These are phyloP conservation scores for Scytalopus superciliaris DNA, from an alignment of 2,113 vertebrate genomes.

Conservation along the genomic window DNA sequence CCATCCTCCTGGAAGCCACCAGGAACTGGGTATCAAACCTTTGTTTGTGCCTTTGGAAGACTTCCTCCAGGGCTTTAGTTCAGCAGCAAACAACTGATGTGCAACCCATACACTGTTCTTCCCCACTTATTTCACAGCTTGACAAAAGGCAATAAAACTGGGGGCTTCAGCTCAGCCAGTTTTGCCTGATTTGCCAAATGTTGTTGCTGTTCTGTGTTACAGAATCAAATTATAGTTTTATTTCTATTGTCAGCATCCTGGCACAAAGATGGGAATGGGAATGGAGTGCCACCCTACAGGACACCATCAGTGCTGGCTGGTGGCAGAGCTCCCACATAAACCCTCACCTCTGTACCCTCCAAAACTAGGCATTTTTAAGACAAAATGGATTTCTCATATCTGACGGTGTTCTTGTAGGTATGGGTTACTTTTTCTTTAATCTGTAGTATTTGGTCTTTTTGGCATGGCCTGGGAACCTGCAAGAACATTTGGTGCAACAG, in stretches of 20 bases:
- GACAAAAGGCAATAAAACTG: not conserved
- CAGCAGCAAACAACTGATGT: not conserved
- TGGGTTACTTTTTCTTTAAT: not conserved
- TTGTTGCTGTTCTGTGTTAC: not conserved
- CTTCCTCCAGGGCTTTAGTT: not conserved
- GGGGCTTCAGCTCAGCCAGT: not conserved
- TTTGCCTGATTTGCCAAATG: not conserved
- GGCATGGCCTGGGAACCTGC: not conserved
- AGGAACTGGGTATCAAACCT: not conserved
- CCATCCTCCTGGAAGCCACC: not conserved
- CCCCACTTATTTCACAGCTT: conserved; percentile 1
- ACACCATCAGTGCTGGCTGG: not conserved
- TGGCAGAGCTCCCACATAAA: not conserved
- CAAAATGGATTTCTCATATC: not conserved
- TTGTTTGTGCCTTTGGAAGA: not conserved
- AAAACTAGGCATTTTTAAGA: not conserved
- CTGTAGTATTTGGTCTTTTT: not conserved
- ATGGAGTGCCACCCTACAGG: not conserved
- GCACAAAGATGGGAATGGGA: not conserved
- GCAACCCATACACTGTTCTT: not conserved
- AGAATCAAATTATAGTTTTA: not conserved
- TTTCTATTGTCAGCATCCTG: not conserved
- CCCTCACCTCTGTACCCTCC: not conserved
- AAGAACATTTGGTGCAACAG: not conserved
- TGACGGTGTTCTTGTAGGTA: not conserved